These are phyloP conservation scores for Arge pagana DNA, from an alignment of 2,888 invertebrate genomes.

Conservation along the genomic window DNA sequence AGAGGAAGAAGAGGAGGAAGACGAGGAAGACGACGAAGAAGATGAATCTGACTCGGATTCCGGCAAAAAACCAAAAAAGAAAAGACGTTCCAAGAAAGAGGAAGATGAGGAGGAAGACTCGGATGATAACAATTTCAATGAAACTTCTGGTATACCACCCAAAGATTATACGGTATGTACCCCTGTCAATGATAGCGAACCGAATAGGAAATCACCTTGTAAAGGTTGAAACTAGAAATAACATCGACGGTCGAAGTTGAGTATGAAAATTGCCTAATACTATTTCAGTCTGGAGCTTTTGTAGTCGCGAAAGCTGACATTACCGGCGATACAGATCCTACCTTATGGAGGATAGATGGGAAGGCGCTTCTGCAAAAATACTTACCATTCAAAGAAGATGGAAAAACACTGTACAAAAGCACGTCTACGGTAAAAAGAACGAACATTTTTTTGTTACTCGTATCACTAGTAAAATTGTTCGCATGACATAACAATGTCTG, in stretches of 20 bases:
- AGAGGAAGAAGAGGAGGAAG: slow-evolving; percentile 52
- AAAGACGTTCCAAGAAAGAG: slow-evolving; percentile 49
- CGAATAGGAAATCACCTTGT: not conserved
- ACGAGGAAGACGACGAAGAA: slow-evolving; percentile 50
- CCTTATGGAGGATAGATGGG: slow-evolving; percentile 67
- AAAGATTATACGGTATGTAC: slow-evolving; percentile 55
- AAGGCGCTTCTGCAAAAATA: slow-evolving; percentile 66
- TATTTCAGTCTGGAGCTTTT: slow-evolving; percentile 63
- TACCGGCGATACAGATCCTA: slow-evolving; percentile 59
- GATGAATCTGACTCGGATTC: slow-evolving; percentile 52
- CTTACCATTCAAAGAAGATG: slow-evolving; percentile 62
- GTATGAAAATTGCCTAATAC: slow-evolving; percentile 22
- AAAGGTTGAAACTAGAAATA: not conserved
- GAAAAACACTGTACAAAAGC: slow-evolving; percentile 61
- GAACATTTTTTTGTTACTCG: too few species aligned
- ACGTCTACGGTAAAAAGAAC: slow-evolving; percentile 59
- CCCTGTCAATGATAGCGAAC: too few species aligned
- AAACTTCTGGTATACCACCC: slow-evolving; percentile 50
- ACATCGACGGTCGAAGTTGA: not conserved
- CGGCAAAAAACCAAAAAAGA: slow-evolving; percentile 47
- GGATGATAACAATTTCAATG: slow-evolving; percentile 50
- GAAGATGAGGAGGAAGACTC: slow-evolving; percentile 52
- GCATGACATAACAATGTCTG: too few species aligned
- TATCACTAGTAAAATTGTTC: too few species aligned
- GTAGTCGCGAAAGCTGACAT: slow-evolving; percentile 64